phyloP scores from a whole-genome alignment of 2,797 vertebrate species.

The Malurus leucopterus region DNA sequence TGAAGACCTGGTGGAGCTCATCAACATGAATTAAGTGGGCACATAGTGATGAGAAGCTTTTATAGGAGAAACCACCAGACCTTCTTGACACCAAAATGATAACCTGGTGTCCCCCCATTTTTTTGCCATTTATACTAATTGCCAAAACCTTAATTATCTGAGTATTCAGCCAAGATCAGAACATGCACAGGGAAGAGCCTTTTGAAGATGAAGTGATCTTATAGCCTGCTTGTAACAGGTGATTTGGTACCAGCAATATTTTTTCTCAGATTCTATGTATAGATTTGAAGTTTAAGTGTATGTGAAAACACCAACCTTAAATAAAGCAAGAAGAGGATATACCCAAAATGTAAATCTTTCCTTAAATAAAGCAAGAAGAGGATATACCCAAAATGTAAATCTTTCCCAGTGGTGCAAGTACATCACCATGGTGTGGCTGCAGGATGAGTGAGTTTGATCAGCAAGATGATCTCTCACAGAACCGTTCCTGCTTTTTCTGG shows the following conservation, averaged over 20 bases:
- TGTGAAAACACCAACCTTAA: background rate
- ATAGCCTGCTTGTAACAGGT: background rate
- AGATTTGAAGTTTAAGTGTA: background rate
- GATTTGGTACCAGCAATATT: background rate
- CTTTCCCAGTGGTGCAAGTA: background rate
- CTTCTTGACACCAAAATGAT: background rate
- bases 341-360: background rate
- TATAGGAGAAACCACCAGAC: background rate
- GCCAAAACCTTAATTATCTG: background rate
- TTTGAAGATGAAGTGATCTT: background rate
- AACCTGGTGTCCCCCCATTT: accelerated
- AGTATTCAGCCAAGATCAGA: background rate
- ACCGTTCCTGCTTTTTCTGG: background rate
- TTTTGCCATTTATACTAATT: background rate
- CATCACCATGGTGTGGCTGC: background rate
- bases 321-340: background rate
- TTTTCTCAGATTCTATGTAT: background rate
- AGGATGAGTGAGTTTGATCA: background rate
- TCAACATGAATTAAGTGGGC: background rate
- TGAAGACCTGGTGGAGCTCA: background rate
- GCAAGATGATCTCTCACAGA: background rate
- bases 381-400: background rate
- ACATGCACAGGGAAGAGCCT: background rate
- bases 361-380: background rate
- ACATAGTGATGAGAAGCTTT: background rate